These are phyloP conservation scores for Astyanax mexicanus DNA, from an alignment of 2,797 vertebrate genomes.

Conservation along the genomic window DNA sequence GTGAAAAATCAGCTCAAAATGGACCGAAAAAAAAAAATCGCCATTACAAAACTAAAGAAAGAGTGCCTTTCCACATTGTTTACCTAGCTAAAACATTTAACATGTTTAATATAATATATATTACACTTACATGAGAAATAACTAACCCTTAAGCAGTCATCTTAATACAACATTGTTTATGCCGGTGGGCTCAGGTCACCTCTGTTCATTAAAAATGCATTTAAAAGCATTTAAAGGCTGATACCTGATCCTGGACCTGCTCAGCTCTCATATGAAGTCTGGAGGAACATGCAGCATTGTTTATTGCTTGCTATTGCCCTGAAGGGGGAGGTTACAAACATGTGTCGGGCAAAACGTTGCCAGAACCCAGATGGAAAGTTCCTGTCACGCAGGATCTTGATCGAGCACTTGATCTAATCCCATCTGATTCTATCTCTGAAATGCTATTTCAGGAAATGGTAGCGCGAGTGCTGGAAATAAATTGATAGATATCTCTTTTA, in stretches of 20 bases:
- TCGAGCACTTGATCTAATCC: conserved; percentile 2
- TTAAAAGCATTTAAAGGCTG: not conserved
- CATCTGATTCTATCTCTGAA: conserved; percentile 15
- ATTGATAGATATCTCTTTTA: not conserved
- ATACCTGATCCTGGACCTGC: not conserved
- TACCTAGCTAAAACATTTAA: not conserved
- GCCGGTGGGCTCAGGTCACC: not conserved
- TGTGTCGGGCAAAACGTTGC: not conserved
- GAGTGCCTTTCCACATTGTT: not conserved
- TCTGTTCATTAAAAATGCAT: too few species aligned
- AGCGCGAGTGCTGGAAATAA: not conserved
- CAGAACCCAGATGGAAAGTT: not conserved
- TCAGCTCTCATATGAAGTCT: not conserved
- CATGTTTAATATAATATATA: not conserved
- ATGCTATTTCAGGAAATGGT: conserved; percentile 11
- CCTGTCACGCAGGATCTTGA: not conserved
- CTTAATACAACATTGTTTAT: not conserved
- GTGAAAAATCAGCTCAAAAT: too few species aligned
- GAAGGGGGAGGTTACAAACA: not conserved
- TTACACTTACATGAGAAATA: not conserved
- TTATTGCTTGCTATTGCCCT: conserved; percentile 7
- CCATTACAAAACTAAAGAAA: not conserved
- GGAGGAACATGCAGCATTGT: not conserved
- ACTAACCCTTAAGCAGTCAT: not conserved
- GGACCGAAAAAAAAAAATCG: too few species aligned